Conservation (phyloP, 2,797 vertebrate species). For the Ciconia nigra region DNA sequence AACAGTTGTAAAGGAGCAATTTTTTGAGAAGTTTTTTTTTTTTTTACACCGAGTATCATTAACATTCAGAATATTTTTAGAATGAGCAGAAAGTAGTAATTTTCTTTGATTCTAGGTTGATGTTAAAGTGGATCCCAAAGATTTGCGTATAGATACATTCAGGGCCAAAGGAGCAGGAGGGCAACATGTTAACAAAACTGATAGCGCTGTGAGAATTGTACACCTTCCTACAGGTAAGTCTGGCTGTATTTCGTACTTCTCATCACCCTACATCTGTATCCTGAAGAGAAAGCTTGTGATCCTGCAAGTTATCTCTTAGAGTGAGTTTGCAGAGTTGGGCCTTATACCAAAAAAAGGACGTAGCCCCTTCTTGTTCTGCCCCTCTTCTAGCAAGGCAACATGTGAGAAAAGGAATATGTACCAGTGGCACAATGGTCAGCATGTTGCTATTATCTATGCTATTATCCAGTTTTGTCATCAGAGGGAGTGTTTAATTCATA, state of each 20-base stretch:
- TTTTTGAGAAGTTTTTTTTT: neutral
- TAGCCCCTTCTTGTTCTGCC: neutral
- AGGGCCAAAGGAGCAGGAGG: conserved; percentile 90
- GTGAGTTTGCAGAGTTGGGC: neutral
- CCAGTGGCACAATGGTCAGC: neutral
- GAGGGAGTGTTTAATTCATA: neutral
- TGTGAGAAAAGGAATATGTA: neutral
- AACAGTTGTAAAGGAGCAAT: neutral
- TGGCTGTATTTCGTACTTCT: neutral
- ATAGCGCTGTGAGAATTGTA: conserved; percentile 91
- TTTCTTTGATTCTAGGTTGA: conserved; percentile 77
- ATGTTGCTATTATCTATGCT: neutral
- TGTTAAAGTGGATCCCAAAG: conserved; percentile 84
- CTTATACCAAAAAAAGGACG: neutral
- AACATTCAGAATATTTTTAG: neutral
- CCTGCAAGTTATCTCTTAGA: neutral
- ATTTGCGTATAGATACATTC: conserved; percentile 91
- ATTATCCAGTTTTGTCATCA: neutral
- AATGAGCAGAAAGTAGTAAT: neutral
- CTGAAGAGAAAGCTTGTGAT: neutral
- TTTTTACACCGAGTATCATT: neutral
- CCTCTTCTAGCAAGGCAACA: fast-evolving
- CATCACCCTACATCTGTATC: neutral
- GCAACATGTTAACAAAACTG: conserved; percentile 93
- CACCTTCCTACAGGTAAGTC: conserved; percentile 88